Conservation (phyloP, 1,140 invertebrate species). For the Plectrocnemia conspersa region DNA sequence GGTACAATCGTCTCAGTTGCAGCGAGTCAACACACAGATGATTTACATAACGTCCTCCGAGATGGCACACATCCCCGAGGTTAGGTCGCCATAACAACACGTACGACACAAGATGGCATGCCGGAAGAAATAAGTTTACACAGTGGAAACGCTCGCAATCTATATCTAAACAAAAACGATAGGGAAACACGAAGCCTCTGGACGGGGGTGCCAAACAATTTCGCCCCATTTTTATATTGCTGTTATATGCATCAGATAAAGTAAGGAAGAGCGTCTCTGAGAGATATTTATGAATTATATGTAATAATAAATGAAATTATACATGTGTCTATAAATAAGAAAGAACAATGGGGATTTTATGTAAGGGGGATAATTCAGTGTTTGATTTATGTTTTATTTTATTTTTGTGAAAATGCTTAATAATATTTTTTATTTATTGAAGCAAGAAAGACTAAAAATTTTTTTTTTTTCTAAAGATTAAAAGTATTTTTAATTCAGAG, state of each 20-base stretch:
- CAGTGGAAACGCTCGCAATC: constrained; percentile 25
- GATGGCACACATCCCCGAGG: too few species aligned
- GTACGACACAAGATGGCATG: constrained; percentile 14
- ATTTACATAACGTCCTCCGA: too few species aligned
- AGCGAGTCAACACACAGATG: too few species aligned
- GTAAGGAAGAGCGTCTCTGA: background rate
- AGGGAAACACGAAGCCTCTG: constrained; percentile 14
- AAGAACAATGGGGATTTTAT: too few species aligned
- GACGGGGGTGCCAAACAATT: constrained; percentile 7
- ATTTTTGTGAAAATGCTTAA: background rate
- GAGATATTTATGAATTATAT: background rate
- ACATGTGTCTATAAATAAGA: too few species aligned
- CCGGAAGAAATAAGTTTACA: constrained; percentile 24
- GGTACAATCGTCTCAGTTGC: too few species aligned
- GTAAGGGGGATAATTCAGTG: too few species aligned
- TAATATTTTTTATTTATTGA: background rate
- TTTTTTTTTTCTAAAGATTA: background rate
- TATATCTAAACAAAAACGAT: constrained; percentile 30
- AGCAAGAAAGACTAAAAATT: background rate
- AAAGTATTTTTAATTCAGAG: background rate
- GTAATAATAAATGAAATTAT: too few species aligned
- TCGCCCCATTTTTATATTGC: background rate
- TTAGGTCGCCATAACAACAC: too few species aligned
- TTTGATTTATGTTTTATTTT: background rate
- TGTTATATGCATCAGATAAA: background rate